These are phyloP conservation scores for Ophioderma brevispina DNA, from an alignment of 35 echinoderm and acorn worm genomes.

Conservation along the genomic window DNA sequence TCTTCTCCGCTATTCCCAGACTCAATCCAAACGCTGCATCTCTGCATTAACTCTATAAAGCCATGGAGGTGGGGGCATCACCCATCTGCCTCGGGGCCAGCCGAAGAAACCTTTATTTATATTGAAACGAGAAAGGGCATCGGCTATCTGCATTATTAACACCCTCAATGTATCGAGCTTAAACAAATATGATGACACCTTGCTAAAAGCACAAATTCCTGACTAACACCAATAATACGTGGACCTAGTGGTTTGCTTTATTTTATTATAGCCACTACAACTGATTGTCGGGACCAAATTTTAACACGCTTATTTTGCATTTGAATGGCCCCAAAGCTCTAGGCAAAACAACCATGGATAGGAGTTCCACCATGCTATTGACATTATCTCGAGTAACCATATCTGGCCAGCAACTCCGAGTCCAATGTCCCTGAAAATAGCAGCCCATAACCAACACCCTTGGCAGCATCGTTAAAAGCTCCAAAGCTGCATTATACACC, in stretches of 20 bases:
- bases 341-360: neutral
- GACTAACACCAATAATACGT: slow-evolving; percentile 23
- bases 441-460: slow-evolving; percentile 6
- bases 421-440: slow-evolving; percentile 26
- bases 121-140: slow-evolving; percentile 20
- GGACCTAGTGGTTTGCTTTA: slow-evolving; percentile 21
- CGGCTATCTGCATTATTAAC: too few species aligned
- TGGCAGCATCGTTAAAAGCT: slow-evolving; percentile 11
- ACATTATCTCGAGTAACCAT: neutral
- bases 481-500: neutral
- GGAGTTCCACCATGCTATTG: slow-evolving; percentile 16
- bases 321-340: neutral
- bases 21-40: neutral
- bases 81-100: neutral
- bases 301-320: neutral
- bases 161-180: too few species aligned
- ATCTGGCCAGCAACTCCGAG: slow-evolving; percentile 21
- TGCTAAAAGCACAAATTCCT: slow-evolving; percentile 11
- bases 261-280: neutral
- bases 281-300: neutral
- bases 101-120: neutral
- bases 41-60: neutral
- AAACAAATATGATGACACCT: slow-evolving; percentile 42
- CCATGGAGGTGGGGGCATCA: neutral
- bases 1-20: neutral